Evolutionary conservation across 2,113 vertebrate genomes (phyloP), one percentile per base, ranked within the genome.

Genomic region (Anser cygnoides): DNA sequence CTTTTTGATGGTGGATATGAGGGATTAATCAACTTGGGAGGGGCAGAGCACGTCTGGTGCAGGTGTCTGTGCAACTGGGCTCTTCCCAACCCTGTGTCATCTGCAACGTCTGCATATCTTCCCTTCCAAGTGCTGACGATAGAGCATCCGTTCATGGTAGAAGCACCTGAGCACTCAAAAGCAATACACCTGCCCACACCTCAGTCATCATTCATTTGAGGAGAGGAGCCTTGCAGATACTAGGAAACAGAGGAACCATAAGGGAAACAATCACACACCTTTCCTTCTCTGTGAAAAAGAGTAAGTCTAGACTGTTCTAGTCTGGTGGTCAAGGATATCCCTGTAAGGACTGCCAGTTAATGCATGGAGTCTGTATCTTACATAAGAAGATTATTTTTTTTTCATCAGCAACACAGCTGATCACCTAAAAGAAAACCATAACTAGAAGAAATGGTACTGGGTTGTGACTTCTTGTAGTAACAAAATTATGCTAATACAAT

Each of bases 121-220:
- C 41, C 35, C 43, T 46, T 25, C 13, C 0, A 1, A 50, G 43
- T 19, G 46, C 78, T 62, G 41, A 29, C 11, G 39, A 25, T 0
- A 2, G 28, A 89, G 33, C 44, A 77, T 37, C 35, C 0, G 0
- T 39, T 80, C 61, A 70, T 76, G 44, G 80, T 73, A 87, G 84
- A 91, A 84, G 44, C 2, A 2, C 39, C 35, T 66, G 50, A 26
- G 29, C 37, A 55, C 0, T 0, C 25, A 33, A 12, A 85, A 68
- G 25, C 0, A 0, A 52, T 57, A 9, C 17, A 52, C 22, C 62
- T 58, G 31, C 43, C 25, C n/a, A 74, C 17, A 20, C 23, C 35
- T 37, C 13, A 39, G 70, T 39, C 18, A 31, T 13, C 14, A 3
- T 28, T 54, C n/a, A 46, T 1, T 3, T 31, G 54, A 67, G 44